Percentiles rank a stretch among this genome's conserved stretches.
Evolutionary conservation across 2,113 vertebrate species (phyloP).

Genomic region (Nestor notabilis): DNA sequence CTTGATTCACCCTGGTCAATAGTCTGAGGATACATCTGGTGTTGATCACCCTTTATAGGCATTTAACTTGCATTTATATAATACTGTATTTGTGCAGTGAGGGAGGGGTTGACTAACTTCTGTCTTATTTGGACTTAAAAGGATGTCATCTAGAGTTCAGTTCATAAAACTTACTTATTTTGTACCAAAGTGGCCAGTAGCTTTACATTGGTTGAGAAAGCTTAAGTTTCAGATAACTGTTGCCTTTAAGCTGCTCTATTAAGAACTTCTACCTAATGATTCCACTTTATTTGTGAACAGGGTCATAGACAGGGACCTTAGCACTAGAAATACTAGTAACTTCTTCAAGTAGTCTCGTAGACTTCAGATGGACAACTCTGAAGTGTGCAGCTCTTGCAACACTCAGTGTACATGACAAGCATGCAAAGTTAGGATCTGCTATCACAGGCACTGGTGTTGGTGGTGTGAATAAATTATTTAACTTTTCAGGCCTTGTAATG

Average conservation of each 20-base stretch:
- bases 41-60: background rate
- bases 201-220: background rate
- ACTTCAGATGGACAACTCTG: background rate
- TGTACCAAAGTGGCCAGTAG: background rate
- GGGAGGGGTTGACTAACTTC: background rate
- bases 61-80: background rate
- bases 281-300: background rate
- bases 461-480: background rate
- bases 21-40: background rate
- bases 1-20: background rate
- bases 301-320: background rate
- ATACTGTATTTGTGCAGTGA: background rate
- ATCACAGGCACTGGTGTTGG: background rate
- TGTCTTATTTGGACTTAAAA: background rate
- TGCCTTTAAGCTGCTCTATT: background rate
- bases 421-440: background rate
- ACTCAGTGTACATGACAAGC: fast-evolving
- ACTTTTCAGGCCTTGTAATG: background rate
- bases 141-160: background rate
- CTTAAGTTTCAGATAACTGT: background rate
- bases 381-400: background rate
- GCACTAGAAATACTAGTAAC: background rate
- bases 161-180: background rate
- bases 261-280: background rate
- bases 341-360: background rate